These are phyloP conservation scores for Ichneumoninae sp. DNA, from an alignment of 2,888 invertebrate genomes.

Conservation along the genomic window DNA sequence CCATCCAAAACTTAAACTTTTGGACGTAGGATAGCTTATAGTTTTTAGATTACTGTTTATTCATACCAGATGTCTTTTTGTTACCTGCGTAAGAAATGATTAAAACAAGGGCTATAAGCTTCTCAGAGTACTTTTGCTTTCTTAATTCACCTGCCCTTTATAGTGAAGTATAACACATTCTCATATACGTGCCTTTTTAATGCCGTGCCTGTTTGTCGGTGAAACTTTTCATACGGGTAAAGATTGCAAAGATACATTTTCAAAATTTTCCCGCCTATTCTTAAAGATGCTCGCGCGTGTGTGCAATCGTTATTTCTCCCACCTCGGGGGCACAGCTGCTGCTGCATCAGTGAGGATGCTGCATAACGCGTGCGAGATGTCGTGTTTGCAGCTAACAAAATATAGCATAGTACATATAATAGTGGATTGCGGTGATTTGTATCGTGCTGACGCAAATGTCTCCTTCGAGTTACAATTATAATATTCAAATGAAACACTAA, in stretches of 20 bases:
- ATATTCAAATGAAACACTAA: conserved; percentile 14
- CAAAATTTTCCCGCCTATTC: neutral
- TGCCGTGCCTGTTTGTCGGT: too few species aligned
- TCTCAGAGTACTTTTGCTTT: neutral
- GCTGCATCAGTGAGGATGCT: conserved; percentile 38
- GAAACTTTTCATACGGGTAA: neutral
- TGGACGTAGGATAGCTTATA: too few species aligned
- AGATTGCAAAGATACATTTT: neutral
- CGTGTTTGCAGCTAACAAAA: conserved; percentile 20
- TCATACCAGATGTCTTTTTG: too few species aligned
- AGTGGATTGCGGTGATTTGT: conserved; percentile 18
- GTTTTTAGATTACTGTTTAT: too few species aligned
- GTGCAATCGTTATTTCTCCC: neutral
- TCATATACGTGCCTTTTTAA: neutral
- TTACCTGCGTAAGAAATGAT: neutral
- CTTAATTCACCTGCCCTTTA: neutral
- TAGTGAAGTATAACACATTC: neutral
- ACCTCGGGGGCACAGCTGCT: neutral
- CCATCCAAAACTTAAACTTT: neutral
- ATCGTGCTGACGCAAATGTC: conserved; percentile 45
- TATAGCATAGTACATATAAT: conserved; percentile 25
- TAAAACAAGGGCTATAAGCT: neutral
- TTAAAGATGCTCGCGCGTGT: neutral
- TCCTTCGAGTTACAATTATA: conserved; percentile 6
- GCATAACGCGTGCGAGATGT: conserved; percentile 30